phyloP scores from a whole-genome alignment of 2,797 vertebrate genomes.

The Oreochromis mossambicus region DNA sequence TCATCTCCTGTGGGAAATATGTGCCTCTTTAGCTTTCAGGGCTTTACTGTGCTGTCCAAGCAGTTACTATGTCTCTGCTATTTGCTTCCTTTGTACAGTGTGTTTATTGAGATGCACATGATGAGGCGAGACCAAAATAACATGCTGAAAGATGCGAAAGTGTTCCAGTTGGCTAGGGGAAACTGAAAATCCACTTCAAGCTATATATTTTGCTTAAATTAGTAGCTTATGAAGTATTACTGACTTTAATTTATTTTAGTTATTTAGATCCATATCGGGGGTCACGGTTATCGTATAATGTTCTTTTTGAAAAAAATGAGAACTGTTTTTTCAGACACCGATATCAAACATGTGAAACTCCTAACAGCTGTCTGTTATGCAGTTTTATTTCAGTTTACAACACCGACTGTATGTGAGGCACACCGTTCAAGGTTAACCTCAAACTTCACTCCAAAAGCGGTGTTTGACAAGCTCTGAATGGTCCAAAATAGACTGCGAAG shows the following conservation, averaged over 20 bases:
- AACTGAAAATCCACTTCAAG: background rate
- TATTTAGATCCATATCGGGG: background rate
- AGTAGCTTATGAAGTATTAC: background rate
- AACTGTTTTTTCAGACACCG: background rate
- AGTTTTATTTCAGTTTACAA: background rate
- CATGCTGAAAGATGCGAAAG: background rate
- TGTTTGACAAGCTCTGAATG: background rate
- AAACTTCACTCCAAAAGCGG: background rate
- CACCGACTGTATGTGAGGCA: background rate
- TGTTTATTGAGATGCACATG: background rate
- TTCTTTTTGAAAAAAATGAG: background rate
- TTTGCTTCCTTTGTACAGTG: background rate
- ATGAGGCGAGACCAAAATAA: background rate
- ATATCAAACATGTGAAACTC: background rate
- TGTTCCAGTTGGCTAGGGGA: accelerated
- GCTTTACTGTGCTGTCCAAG: background rate
- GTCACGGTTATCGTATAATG: background rate
- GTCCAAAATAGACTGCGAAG: background rate
- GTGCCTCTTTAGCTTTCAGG: background rate
- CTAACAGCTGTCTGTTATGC: background rate
- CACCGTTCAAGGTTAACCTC: background rate
- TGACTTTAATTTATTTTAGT: background rate
- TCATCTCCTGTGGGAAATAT: background rate
- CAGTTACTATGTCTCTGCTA: background rate
- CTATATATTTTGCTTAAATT: background rate